Evolutionary conservation across 2,888 invertebrate genomes (phyloP).

Genomic region (Cantharis rufa): DNA sequence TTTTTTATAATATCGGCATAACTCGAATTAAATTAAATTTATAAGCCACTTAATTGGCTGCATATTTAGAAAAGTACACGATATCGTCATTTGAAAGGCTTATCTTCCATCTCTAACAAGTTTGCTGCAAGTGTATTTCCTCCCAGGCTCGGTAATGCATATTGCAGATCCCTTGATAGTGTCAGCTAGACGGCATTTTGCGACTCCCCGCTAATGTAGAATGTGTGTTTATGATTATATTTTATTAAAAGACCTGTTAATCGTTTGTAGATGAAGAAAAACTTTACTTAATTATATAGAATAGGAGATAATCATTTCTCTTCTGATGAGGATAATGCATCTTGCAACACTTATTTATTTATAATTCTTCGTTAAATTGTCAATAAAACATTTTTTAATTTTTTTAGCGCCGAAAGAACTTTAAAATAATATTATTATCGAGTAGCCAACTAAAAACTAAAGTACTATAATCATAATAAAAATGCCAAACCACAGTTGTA

Average conservation of each 20-base stretch:
- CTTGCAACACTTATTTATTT: too few species aligned
- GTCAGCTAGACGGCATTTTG: constrained; percentile 39
- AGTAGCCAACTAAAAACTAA: too few species aligned
- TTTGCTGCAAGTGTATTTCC: constrained; percentile 50
- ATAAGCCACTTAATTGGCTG: constrained; percentile 37
- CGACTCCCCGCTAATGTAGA: constrained; percentile 41
- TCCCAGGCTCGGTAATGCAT: constrained; percentile 47
- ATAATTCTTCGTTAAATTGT: neutral
- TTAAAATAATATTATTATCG: too few species aligned
- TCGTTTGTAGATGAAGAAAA: constrained; percentile 40
- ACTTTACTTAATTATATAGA: constrained; percentile 39
- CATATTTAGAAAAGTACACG: constrained; percentile 34
- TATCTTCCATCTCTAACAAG: constrained; percentile 49
- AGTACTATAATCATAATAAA: too few species aligned
- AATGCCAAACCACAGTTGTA: too few species aligned
- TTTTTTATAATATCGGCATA: neutral
- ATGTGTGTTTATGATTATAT: constrained; percentile 44
- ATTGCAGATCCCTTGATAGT: constrained; percentile 42
- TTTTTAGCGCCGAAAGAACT: too few species aligned
- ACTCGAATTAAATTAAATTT: constrained; percentile 2
- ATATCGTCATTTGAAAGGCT: constrained; percentile 36
- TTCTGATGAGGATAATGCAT: neutral
- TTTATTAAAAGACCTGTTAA: constrained; percentile 42
- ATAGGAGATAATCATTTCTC: neutral
- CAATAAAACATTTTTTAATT: neutral